Base-by-base conservation (phyloP, 2,797 vertebrate species). In the Myotis pilosus region DNA sequence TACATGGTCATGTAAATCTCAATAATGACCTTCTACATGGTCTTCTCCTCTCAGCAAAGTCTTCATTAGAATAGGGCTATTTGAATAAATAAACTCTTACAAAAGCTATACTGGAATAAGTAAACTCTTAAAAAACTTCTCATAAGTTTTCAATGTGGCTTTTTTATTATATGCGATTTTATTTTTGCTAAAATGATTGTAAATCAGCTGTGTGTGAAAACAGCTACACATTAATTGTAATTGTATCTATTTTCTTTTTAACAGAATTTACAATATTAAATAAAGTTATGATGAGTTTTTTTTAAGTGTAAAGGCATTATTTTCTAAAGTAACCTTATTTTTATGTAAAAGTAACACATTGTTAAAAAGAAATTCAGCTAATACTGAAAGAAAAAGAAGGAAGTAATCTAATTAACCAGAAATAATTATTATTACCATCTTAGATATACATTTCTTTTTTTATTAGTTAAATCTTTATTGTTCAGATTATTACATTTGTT, bases 231-330 rank as follows among this genome's bases (percentile, higher is more conserved):
- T 79, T 64, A 38, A 41, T 71, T 41, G 47, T 93, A 94, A 62
- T 88, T 93, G 3, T 88, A 68, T 53, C 17, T 33, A 81, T 84
- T 95, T 93, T 55, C 82, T 44, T 92, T 94, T 84, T 94, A 75
- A 78, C 33, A 72, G 49, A 89, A 76, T 90, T 96, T 94, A 44
- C 6, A 76, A 15, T 79, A 8, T 91, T 93, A 96, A 91, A 87
- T 92, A 15, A 85, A 95, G 4, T 79, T 69, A 19, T 72, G n/a
- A 17, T 74, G 55, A 30, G 66, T 33, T 82, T 55, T 53, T 71
- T 62, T 81, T 36, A 25, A 88, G 12, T 80, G n/a, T 57, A 85
- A 89, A 89, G 19, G 25, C 33, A 36, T 83, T 89, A 62, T 93
- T 94, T 94, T 94, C 57, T 92, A 91, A 87, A 74, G 30, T 93